Conservation (phyloP, 2,888 invertebrate species). For the Lasioglossum leucozonium region DNA sequence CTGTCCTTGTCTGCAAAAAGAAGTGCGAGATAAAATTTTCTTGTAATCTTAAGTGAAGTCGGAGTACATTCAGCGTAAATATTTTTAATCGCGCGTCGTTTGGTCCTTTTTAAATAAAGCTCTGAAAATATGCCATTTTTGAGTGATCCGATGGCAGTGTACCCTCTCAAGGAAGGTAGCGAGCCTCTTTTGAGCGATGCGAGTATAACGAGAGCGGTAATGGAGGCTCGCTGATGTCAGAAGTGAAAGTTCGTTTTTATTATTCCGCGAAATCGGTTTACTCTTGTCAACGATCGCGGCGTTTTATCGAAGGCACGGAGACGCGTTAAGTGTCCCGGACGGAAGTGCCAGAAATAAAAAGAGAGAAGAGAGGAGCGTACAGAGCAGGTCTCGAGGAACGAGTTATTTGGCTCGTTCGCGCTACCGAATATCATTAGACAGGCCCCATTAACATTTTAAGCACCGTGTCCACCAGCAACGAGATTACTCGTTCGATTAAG, state of each 20-base stretch:
- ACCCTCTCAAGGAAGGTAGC: neutral
- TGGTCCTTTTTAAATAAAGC: neutral
- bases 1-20: neutral
- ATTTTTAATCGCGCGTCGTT: no score
- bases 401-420: constrained; percentile 71
- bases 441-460: constrained; percentile 76
- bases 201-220: constrained; percentile 33
- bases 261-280: constrained; percentile 49
- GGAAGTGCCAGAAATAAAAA: neutral
- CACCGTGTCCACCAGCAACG: constrained; percentile 68
- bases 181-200: constrained; percentile 23
- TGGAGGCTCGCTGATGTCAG: constrained; percentile 40
- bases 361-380: constrained; percentile 10
- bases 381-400: constrained; percentile 60
- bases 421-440: constrained; percentile 78
- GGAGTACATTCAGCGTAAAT: neutral
- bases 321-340: constrained; percentile 31
- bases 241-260: constrained; percentile 53
- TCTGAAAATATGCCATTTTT: neutral
- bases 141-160: neutral
- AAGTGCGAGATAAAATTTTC: neutral
- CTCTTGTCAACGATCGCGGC: constrained; percentile 40
- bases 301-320: constrained; percentile 47
- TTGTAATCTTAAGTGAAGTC: neutral
- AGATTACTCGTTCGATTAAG: constrained; percentile 67